Conservation (phyloP, 2,797 vertebrate species). For the Sphenodon punctatus region DNA sequence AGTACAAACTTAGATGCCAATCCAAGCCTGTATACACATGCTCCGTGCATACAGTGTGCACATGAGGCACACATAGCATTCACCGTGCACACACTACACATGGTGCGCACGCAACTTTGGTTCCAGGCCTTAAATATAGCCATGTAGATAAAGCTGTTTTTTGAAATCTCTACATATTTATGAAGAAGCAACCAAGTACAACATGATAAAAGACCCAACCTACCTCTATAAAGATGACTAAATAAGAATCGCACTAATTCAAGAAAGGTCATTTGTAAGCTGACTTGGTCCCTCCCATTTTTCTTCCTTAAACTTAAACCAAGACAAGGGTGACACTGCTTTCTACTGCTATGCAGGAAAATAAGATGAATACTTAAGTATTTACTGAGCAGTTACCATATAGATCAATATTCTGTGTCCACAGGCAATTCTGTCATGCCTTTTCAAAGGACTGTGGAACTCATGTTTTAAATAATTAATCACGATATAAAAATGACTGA, state of each 20-base stretch:
- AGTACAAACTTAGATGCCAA: too few relatives aligned
- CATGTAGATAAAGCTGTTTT: too few relatives aligned
- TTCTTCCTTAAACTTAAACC: neutral
- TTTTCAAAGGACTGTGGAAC: neutral
- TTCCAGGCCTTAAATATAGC: too few relatives aligned
- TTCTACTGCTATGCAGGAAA: conserved; percentile 16
- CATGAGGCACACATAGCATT: too few relatives aligned
- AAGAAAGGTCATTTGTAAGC: neutral
- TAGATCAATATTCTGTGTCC: neutral
- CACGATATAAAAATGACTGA: neutral
- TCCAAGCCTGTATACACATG: too few relatives aligned
- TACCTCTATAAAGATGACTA: neutral
- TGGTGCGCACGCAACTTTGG: too few relatives aligned
- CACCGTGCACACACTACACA: too few relatives aligned
- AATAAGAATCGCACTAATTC: neutral
- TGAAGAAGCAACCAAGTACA: neutral
- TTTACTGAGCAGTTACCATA: neutral
- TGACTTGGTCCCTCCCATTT: neutral
- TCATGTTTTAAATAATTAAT: neutral
- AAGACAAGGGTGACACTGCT: neutral
- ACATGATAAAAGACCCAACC: neutral
- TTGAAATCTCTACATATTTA: too few relatives aligned
- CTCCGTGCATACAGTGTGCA: too few relatives aligned
- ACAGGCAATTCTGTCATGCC: neutral
- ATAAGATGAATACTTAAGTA: conserved; percentile 1